A percentile compares a stretch with the other conserved stretches of the same genome.
These are phyloP conservation scores for Alethe castanea DNA, from an alignment of 2,113 vertebrate genomes.

Conservation along the genomic window DNA sequence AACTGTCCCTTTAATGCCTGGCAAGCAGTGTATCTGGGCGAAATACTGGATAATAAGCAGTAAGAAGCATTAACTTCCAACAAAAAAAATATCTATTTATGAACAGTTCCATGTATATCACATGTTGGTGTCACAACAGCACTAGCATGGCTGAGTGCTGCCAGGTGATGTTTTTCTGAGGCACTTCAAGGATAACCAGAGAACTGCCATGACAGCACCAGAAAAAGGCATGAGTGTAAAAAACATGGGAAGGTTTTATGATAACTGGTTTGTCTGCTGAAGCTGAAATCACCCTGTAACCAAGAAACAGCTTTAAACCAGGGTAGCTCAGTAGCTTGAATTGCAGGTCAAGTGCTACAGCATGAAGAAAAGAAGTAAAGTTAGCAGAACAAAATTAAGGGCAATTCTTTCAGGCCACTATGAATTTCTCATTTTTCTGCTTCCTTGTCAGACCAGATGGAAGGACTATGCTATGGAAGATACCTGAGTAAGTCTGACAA, in stretches of 20 bases:
- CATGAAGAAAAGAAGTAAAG: background rate
- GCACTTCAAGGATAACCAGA: background rate
- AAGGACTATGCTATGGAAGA: background rate
- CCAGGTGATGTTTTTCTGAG: background rate
- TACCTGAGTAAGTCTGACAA: background rate
- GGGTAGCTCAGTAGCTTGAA: background rate
- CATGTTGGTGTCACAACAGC: background rate
- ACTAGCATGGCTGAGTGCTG: background rate
- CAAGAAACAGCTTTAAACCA: background rate
- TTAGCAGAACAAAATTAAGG: background rate
- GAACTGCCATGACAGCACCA: background rate
- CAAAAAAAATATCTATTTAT: background rate
- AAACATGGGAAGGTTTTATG: background rate
- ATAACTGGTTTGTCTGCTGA: background rate
- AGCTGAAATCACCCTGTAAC: background rate
- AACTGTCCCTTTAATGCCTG: background rate
- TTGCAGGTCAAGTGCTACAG: background rate
- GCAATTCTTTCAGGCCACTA: background rate
- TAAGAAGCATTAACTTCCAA: background rate
- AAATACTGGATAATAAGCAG: background rate
- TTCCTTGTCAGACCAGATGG: background rate
- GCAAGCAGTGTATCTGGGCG: background rate
- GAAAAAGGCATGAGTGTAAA: background rate
- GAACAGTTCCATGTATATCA: background rate
- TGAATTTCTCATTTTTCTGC: background rate